These are phyloP conservation scores for Sarotherodon lohbergeri DNA, from an alignment of 2,113 vertebrate genomes.

Conservation along the genomic window DNA sequence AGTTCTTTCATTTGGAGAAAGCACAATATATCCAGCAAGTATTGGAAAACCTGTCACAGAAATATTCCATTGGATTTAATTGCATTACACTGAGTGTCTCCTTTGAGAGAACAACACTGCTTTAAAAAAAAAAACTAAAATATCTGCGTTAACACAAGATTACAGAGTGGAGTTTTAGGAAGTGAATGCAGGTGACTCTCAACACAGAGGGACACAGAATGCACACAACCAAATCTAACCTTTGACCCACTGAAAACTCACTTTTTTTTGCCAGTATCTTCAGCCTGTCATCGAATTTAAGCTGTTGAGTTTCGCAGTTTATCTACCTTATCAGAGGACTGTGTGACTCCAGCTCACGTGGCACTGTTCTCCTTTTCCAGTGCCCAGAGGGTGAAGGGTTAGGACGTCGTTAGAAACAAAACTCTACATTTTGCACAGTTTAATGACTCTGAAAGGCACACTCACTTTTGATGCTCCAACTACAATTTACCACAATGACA, in stretches of 20 bases:
- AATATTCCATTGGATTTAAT: not conserved
- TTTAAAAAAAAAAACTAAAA: not conserved
- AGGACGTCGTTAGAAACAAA: not conserved
- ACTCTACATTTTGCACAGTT: not conserved
- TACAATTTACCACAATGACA: not conserved
- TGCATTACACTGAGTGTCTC: not conserved
- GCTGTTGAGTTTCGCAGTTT: not conserved
- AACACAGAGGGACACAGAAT: not conserved
- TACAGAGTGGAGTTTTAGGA: not conserved
- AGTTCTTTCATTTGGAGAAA: not conserved
- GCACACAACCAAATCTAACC: not conserved
- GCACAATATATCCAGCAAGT: not conserved
- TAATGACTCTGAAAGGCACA: not conserved
- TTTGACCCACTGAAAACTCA: not conserved
- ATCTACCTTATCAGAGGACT: constrained; percentile 55
- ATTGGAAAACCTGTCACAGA: not conserved
- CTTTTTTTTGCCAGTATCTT: not conserved
- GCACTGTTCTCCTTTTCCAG: not conserved
- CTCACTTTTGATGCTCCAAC: not conserved
- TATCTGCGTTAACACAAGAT: not conserved
- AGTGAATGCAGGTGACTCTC: not conserved
- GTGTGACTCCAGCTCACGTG: not conserved
- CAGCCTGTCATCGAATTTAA: not conserved
- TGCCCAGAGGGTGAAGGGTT: not conserved
- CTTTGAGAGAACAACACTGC: not conserved